These are phyloP conservation scores for Dolichoris vasculosae DNA, from an alignment of 1,140 invertebrate genomes.

Conservation along the genomic window DNA sequence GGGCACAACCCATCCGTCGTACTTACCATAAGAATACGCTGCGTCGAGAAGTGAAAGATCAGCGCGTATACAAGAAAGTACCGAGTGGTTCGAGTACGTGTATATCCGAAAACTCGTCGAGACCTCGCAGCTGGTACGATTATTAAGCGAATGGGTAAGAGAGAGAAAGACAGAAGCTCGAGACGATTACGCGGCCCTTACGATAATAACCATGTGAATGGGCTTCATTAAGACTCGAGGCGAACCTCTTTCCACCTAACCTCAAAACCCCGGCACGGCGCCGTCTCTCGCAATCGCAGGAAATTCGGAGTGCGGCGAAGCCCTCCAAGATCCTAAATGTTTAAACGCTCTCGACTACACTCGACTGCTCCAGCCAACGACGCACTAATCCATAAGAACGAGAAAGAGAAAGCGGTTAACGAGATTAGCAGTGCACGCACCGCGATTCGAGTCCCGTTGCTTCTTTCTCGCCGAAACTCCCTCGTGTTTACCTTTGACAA, in stretches of 20 bases:
- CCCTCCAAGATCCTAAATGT: constrained; percentile 28
- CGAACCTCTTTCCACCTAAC: constrained; percentile 49
- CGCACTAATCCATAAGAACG: neutral
- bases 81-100: neutral
- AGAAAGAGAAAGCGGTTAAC: neutral
- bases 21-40: neutral
- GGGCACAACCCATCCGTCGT: neutral
- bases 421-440: neutral
- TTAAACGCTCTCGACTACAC: constrained; percentile 13
- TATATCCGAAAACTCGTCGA: neutral
- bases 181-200: constrained; percentile 70
- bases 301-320: constrained; percentile 11
- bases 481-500: neutral
- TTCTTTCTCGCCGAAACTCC: neutral
- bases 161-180: constrained; percentile 57
- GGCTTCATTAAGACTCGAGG: constrained; percentile 72
- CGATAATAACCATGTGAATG: constrained; percentile 72
- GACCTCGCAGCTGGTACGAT: constrained; percentile 60
- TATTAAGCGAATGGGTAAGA: constrained; percentile 66
- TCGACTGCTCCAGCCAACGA: neutral
- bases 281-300: neutral
- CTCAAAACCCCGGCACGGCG: constrained; percentile 8
- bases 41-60: neutral
- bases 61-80: neutral
- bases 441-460: neutral